Conservation (phyloP, 2,888 invertebrate species). For the Omphaloscelis lunosa region DNA sequence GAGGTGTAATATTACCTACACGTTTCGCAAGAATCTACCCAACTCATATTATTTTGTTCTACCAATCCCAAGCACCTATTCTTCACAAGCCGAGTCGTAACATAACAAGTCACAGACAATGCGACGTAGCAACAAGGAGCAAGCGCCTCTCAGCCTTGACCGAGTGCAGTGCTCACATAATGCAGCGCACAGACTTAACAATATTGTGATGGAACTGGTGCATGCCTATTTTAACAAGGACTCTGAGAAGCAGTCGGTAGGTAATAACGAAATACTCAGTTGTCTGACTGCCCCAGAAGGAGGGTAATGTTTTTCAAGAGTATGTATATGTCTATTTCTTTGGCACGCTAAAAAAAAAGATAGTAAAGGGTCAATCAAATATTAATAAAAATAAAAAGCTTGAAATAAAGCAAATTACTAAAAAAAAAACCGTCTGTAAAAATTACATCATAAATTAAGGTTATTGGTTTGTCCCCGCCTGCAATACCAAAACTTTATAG, state of each 20-base stretch:
- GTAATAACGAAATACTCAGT: background rate
- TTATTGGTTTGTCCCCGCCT: too few relatives aligned
- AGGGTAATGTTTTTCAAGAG: too few relatives aligned
- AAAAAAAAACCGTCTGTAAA: too few relatives aligned
- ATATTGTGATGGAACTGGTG: background rate
- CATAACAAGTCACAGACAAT: background rate
- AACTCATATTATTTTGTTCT: background rate
- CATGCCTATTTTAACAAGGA: slow-evolving; percentile 17
- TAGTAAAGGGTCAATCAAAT: too few relatives aligned
- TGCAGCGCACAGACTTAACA: slow-evolving; percentile 24
- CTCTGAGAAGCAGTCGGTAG: slow-evolving; percentile 10
- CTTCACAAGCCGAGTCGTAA: background rate
- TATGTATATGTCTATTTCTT: too few relatives aligned
- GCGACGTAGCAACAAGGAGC: slow-evolving; percentile 42
- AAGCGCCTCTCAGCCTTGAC: slow-evolving; percentile 64
- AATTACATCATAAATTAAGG: too few relatives aligned
- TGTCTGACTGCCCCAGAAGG: too few relatives aligned
- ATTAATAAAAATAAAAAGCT: too few relatives aligned
- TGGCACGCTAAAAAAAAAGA: too few relatives aligned
- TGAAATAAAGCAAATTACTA: too few relatives aligned
- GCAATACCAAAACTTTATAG: too few relatives aligned
- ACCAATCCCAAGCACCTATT: background rate
- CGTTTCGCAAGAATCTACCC: background rate
- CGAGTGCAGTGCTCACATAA: slow-evolving; percentile 59
- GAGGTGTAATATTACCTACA: background rate